Percentiles rank a stretch among this genome's conserved stretches.
Evolutionary conservation across 2,797 vertebrate species (phyloP).

Genomic region (Megalops cyprinoides): DNA sequence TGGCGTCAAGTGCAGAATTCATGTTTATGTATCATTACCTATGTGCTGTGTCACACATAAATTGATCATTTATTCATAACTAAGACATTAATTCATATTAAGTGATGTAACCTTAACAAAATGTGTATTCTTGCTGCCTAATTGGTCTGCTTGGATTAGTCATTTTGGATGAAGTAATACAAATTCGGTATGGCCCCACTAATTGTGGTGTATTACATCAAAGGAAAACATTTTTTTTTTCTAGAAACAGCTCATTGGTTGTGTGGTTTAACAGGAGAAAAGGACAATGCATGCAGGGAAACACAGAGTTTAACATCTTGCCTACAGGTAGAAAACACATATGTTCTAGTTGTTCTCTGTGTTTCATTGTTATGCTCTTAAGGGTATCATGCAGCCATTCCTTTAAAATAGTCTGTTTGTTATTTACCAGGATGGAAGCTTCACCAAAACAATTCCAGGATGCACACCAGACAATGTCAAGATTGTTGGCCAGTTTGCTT

Average conservation of each 20-base stretch:
- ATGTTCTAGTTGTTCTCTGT: not conserved
- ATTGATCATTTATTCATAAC: no score
- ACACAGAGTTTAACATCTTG: not conserved
- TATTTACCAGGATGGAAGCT: constrained; percentile 84
- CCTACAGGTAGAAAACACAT: not conserved
- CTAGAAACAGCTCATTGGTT: not conserved
- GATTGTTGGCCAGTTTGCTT: constrained; percentile 86
- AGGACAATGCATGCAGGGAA: not conserved
- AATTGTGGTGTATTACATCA: not conserved
- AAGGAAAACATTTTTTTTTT: not conserved
- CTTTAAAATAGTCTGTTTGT: constrained; percentile 22
- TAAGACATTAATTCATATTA: no score
- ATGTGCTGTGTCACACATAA: no score
- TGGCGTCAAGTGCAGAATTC: no score
- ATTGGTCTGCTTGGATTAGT: not conserved
- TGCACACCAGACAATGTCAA: constrained; percentile 52
- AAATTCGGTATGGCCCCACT: not conserved
- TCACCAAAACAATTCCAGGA: constrained; percentile 58
- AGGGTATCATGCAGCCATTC: not conserved
- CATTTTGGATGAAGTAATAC: not conserved
- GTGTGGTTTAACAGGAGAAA: not conserved
- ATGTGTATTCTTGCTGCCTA: not conserved
- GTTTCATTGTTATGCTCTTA: not conserved
- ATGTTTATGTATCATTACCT: no score
- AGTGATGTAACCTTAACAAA: no score